A percentile compares a stretch with the other conserved stretches of the same genome.
These are phyloP conservation scores for Hermaeophaga mercurialis DNA, from an alignment of 2,888 invertebrate species.

Conservation along the genomic window DNA sequence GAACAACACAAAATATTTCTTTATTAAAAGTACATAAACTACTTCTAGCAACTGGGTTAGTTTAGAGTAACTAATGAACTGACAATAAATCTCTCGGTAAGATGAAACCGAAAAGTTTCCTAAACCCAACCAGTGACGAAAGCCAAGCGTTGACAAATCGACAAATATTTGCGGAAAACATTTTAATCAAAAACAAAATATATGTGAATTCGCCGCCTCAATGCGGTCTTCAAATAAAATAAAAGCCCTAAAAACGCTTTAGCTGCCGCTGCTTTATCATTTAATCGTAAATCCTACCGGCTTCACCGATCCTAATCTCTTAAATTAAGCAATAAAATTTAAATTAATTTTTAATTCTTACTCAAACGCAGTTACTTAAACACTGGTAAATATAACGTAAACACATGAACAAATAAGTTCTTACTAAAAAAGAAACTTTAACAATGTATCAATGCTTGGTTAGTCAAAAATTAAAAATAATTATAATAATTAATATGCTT, in stretches of 20 bases:
- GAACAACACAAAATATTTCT: too few relatives aligned
- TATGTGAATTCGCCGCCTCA: conserved; percentile 26
- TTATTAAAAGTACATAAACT: too few relatives aligned
- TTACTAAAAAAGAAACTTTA: too few relatives aligned
- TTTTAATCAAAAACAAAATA: conserved; percentile 31
- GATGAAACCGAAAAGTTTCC: conserved; percentile 12
- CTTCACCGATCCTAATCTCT: conserved; percentile 32
- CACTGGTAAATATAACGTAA: not conserved
- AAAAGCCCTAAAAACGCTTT: conserved; percentile 25
- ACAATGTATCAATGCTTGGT: too few relatives aligned
- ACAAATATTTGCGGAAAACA: conserved; percentile 34
- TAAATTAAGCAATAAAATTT: conserved; percentile 39
- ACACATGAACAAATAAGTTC: not conserved
- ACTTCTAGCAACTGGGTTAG: too few relatives aligned
- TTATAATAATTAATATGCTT: too few relatives aligned
- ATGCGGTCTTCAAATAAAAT: conserved; percentile 34
- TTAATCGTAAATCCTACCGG: conserved; percentile 32
- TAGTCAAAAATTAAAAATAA: too few relatives aligned
- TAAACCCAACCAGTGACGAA: conserved; percentile 4
- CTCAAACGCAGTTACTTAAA: too few relatives aligned
- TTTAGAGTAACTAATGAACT: too few relatives aligned
- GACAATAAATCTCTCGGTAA: not conserved
- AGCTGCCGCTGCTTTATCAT: conserved; percentile 31
- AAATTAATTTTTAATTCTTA: conserved; percentile 40
- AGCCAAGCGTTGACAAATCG: not conserved